Evolutionary conservation across 64 coral and sea anemone genomes (phyloP).

Genomic region (Anthopleura sola): DNA sequence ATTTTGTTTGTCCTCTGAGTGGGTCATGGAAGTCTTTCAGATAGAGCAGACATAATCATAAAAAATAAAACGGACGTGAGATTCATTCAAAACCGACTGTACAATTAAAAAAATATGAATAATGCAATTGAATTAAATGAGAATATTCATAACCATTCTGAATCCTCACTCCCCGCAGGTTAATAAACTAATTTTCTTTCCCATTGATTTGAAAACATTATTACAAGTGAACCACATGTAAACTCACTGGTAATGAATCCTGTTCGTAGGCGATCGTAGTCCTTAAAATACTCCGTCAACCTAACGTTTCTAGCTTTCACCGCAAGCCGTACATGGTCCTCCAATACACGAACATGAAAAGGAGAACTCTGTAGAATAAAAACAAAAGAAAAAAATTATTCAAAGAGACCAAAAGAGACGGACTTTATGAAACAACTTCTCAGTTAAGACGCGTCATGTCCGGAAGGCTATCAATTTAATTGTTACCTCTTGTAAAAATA

Average conservation of each 20-base stretch:
- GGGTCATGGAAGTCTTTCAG: too few relatives aligned
- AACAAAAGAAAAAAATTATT: neutral
- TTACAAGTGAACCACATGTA: neutral
- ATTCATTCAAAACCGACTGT: too few relatives aligned
- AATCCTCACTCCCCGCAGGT: too few relatives aligned
- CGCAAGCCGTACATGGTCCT: constrained; percentile 82
- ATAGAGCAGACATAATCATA: too few relatives aligned
- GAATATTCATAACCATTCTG: neutral
- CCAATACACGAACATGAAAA: constrained; percentile 38
- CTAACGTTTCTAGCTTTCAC: constrained; percentile 93
- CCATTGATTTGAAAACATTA: neutral
- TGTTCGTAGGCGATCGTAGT: constrained; percentile 90
- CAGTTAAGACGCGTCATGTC: neutral
- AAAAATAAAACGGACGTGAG: too few relatives aligned
- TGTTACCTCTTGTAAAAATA: neutral
- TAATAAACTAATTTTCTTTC: too few relatives aligned
- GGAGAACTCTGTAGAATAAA: constrained; percentile 6
- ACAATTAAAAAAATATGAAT: too few relatives aligned
- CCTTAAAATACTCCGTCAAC: constrained; percentile 96
- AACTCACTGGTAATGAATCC: constrained; percentile 97
- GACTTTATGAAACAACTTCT: neutral
- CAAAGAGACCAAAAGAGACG: neutral
- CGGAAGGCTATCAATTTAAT: neutral
- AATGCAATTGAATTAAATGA: too few relatives aligned
- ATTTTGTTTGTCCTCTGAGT: too few relatives aligned